phyloP scores from a whole-genome alignment of 2,113 vertebrate species.

The Pelecanoides urinatrix region DNA sequence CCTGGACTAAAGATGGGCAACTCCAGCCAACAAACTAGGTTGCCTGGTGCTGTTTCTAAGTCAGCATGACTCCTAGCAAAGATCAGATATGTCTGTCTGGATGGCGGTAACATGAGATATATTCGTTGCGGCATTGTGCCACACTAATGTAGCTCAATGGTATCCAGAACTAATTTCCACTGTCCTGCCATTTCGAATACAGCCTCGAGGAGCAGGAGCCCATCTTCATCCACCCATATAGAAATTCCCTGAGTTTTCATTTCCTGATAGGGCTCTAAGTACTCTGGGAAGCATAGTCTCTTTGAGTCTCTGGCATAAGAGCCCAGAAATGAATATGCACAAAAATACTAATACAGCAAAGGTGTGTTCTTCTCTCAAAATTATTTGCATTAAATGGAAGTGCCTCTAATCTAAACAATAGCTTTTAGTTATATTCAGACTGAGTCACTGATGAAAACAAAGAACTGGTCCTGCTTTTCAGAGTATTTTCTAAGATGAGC shows the following conservation, averaged over 20 bases:
- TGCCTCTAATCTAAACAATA: neutral
- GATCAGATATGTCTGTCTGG: neutral
- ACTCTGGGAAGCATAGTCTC: neutral
- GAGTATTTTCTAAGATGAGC: neutral
- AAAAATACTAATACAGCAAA: neutral
- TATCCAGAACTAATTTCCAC: neutral
- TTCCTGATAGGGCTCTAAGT: neutral
- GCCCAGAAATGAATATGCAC: neutral
- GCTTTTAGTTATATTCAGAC: neutral
- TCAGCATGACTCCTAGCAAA: neutral
- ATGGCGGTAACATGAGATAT: neutral
- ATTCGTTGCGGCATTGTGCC: neutral
- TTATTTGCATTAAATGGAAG: neutral
- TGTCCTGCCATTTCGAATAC: neutral
- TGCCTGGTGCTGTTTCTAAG: neutral
- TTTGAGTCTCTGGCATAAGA: neutral
- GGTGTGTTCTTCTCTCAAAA: neutral
- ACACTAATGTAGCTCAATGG: neutral
- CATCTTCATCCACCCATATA: neutral
- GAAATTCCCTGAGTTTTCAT: neutral
- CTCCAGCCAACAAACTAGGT: neutral
- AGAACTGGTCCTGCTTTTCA: neutral
- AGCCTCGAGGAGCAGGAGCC: neutral
- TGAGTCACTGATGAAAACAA: neutral
- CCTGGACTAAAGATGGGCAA: neutral